Base-by-base conservation (phyloP, 1,140 invertebrate genomes). In the Adoxophyes honmai region DNA sequence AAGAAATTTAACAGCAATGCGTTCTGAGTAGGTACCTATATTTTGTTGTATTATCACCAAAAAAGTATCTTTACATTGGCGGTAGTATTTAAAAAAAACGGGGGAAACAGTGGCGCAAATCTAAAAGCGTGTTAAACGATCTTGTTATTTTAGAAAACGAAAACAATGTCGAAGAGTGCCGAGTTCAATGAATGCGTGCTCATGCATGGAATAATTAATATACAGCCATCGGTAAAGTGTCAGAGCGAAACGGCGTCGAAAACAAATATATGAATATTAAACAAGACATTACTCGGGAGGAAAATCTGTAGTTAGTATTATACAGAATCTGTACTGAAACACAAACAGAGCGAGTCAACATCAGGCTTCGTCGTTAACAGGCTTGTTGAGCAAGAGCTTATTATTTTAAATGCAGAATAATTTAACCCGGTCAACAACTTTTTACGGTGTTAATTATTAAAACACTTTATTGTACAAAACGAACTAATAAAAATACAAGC, bases 181-280 rank as follows among this genome's bases (percentile, higher is more conserved):
- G 55, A 39, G 58, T 66, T 73, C 69, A 72, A 76, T 75, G 68
- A 64, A 73, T 76, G 70, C 73, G 62, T 48, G 68, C 69, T 68
- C 73, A 77, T 77, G 77, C 68, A 63, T 68, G 59, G 70, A 61
- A 73, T 81, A 83, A 83, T 80, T 81, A 81, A 82, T 79, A 78
- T 57, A 61, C 55, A 64, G 58, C 68, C 73, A 82, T 85, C 72
- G 52, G 68, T 82, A 68, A 81, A 78, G 70, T 81, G 79, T 81
- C 77, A 73, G 71, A 62, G 67, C 51, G 66, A 71, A 76, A 69
- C 67, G 63, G 60, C 67, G 66, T 73, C 66, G 66, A 78, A 80
- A 82, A 82, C 78, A 82, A 85, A 85, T 81, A 82, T 76, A 82
- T 82, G 78, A 85, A 85, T 85, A 85, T 77, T 77, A 75, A 85